Base-by-base conservation (phyloP, 2,888 invertebrate species). In the Tigriopus californicus region DNA sequence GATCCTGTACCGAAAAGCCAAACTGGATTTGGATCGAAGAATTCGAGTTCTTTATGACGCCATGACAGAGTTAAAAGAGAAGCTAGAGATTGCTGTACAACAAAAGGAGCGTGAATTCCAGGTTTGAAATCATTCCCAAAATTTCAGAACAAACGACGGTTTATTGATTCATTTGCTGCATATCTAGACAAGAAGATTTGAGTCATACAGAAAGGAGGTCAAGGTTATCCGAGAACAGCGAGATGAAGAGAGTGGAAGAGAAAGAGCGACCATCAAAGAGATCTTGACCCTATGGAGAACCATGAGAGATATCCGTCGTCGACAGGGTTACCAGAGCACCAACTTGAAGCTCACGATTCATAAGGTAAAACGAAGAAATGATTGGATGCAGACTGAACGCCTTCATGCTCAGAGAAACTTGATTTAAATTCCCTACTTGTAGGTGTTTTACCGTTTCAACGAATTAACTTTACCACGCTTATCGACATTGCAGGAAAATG, bases 271-370 rank as follows among this genome's bases (percentile, higher is more conserved):
- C 12, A 47, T 33, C 33, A 48, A 33, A 48, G 33, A 13, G 13
- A 24, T 58, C 15, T 15, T 58, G 8, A 20, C 46, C 11, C n/a
- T 49, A 12, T 58, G 58, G 58, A 58, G 49, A 49, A 20, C 48
- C 10, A 20, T 58, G 8, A 48, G 58, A 18, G 58, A 58, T 15
- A 22, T 58, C 18, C 20, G 58, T 33, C 25, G 25, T 12, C 18
- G 49, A n/a, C 58, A 58, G 24, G 47, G 25, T 13, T 58, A 49
- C 49, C 6, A 20, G 25, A 22, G 25, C 13, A 58, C 58, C 15
- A 58, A 22, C 18, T 49, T 49, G 5, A 49, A 40, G 20, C 20
- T 58, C 11, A 22, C 49, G 11, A 58, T 58, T 3, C 48, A 58
- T 6, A 58, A 58, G 24, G 58, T 49, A 58, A 3, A 5, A 33